Conservation (phyloP, 1,140 invertebrate genomes). For the Spodoptera frugiperda region DNA sequence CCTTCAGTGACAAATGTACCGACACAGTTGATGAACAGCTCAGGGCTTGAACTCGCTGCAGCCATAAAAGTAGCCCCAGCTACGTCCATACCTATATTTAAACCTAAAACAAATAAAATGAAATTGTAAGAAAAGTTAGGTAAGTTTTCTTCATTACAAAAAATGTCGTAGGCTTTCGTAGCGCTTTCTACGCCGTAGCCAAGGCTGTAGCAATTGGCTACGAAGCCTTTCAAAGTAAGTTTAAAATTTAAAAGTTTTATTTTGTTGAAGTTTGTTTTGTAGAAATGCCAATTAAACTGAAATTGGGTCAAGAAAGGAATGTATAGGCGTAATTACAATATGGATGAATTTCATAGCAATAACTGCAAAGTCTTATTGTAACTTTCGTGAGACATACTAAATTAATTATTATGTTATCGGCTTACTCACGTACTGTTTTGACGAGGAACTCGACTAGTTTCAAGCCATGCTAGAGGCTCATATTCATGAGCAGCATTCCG, state of each 20-base stretch:
- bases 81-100: conserved; percentile 90
- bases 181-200: neutral
- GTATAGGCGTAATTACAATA: too few species aligned
- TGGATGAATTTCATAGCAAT: too few species aligned
- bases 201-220: conserved; percentile 7
- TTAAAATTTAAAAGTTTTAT: neutral
- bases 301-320: too few species aligned
- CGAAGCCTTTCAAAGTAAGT: neutral
- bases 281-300: too few species aligned
- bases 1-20: conserved; percentile 94
- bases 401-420: too few species aligned
- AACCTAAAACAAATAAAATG: conserved; percentile 76
- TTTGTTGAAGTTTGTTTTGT: neutral
- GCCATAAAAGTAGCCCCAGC: conserved; percentile 97
- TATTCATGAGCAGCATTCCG: too few species aligned
- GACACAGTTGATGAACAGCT: conserved; percentile 95
- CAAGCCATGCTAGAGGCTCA: too few species aligned
- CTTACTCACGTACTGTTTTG: too few species aligned
- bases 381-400: too few species aligned
- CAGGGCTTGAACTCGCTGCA: conserved; percentile 95
- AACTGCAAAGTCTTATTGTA: too few species aligned
- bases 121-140: neutral
- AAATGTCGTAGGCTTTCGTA: too few species aligned
- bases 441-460: too few species aligned
- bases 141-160: neutral